These are phyloP conservation scores for Megaceryle maxima DNA, from an alignment of 2,113 vertebrate species.

Conservation along the genomic window DNA sequence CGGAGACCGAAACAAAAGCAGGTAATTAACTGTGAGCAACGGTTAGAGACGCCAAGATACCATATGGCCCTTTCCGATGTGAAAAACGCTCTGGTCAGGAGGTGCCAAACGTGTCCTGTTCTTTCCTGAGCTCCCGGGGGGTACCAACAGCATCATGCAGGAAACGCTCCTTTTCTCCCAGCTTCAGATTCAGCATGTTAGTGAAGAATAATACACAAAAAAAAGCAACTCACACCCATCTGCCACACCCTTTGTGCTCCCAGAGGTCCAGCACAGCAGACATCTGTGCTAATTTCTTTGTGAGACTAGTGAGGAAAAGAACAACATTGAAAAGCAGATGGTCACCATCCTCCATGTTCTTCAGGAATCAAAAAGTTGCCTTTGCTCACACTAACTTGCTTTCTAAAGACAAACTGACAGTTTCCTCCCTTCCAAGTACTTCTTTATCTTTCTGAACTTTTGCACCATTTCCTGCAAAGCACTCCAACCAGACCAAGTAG, in stretches of 20 bases:
- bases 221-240: not conserved
- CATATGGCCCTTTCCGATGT: conserved; percentile 7
- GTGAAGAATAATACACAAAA: not conserved
- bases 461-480: not conserved
- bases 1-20: conserved; percentile 11
- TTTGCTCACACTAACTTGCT: not conserved
- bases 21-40: not conserved
- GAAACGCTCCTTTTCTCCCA: not conserved
- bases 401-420: not conserved
- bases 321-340: not conserved
- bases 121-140: not conserved
- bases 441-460: not conserved
- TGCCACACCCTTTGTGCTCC: not conserved
- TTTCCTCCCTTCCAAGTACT: not conserved
- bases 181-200: not conserved
- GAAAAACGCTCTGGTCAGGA: not conserved
- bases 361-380: not conserved
- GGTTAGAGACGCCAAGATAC: not conserved
- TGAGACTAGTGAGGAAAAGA: not conserved
- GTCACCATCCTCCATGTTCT: not conserved
- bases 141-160: not conserved
- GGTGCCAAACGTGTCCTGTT: not conserved
- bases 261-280: not conserved
- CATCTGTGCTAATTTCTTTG: not conserved
- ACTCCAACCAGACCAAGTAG: not conserved